Conservation (phyloP, 2,113 vertebrate genomes). For the Anseranas semipalmata region DNA sequence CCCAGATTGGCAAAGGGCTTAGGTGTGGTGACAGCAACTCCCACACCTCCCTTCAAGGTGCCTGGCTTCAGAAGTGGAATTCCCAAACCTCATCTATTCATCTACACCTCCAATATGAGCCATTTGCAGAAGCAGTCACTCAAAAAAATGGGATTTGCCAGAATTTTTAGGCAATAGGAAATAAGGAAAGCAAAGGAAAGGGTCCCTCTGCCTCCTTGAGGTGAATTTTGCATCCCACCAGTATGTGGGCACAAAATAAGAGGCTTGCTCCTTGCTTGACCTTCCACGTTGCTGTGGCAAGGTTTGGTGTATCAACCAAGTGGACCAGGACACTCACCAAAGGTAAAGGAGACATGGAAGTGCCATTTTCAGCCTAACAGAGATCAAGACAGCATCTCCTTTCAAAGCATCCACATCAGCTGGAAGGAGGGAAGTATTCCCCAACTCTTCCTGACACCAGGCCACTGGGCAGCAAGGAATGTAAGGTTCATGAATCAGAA, state of each 20-base stretch:
- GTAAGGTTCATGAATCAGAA: not conserved
- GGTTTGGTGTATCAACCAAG: accelerated
- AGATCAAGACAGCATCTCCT: not conserved
- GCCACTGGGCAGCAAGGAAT: not conserved
- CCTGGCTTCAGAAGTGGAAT: not conserved
- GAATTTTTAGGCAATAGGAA: not conserved
- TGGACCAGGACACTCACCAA: not conserved
- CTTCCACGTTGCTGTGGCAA: not conserved
- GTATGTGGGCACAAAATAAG: not conserved
- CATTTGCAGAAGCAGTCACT: not conserved
- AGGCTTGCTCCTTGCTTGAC: not conserved
- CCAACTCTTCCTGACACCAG: not conserved
- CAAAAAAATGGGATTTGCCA: not conserved
- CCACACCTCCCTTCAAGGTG: not conserved
- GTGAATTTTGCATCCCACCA: not conserved
- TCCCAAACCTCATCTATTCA: not conserved
- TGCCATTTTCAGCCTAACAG: not conserved
- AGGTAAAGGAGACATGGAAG: not conserved
- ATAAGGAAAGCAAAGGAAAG: not conserved
- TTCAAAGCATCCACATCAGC: not conserved
- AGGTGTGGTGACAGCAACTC: slow-evolving; percentile 13
- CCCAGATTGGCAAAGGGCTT: not conserved
- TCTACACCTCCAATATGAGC: not conserved
- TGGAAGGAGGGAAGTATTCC: not conserved
- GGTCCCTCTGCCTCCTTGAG: not conserved